Percentiles rank a stretch among this genome's conserved stretches.
Conservation (phyloP, 2,888 invertebrate genomes). For the Myopa tessellatipennis region DNA sequence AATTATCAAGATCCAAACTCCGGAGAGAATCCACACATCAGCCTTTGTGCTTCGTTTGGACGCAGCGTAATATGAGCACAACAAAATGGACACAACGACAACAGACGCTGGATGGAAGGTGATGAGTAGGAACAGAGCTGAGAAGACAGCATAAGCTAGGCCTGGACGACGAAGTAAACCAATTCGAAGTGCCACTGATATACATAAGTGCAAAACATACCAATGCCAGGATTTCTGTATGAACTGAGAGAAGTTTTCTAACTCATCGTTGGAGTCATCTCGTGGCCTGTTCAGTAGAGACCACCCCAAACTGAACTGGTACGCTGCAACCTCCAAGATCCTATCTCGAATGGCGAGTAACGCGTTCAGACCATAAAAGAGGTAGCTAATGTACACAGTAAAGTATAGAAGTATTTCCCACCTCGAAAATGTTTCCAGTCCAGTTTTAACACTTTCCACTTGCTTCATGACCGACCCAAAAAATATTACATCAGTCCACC, state of each 20-base stretch:
- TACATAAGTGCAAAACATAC: constrained; percentile 60
- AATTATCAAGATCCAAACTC: constrained; percentile 58
- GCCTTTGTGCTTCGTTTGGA: constrained; percentile 51
- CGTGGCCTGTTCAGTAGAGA: constrained; percentile 56
- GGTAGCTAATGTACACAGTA: constrained; percentile 60
- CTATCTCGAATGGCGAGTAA: constrained; percentile 56
- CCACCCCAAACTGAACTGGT: constrained; percentile 61
- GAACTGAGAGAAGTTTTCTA: constrained; percentile 62
- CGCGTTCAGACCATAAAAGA: constrained; percentile 59
- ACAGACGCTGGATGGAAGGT: constrained; percentile 53
- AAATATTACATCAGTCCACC: too few relatives aligned
- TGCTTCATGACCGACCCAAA: background rate
- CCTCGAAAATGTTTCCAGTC: constrained; percentile 37
- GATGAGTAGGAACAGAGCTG: constrained; percentile 53
- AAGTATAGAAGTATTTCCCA: constrained; percentile 61
- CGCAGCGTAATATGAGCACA: constrained; percentile 57
- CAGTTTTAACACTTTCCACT: background rate
- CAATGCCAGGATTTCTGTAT: constrained; percentile 58
- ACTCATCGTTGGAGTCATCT: constrained; percentile 64
- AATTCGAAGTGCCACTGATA: constrained; percentile 50
- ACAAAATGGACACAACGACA: constrained; percentile 49
- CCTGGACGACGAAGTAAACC: constrained; percentile 50
- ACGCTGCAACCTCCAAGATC: constrained; percentile 53
- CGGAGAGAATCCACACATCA: constrained; percentile 57
- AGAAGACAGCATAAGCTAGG: constrained; percentile 53